Base-by-base conservation (phyloP, 2,888 invertebrate species). In the Chaitophorus viminalis region DNA sequence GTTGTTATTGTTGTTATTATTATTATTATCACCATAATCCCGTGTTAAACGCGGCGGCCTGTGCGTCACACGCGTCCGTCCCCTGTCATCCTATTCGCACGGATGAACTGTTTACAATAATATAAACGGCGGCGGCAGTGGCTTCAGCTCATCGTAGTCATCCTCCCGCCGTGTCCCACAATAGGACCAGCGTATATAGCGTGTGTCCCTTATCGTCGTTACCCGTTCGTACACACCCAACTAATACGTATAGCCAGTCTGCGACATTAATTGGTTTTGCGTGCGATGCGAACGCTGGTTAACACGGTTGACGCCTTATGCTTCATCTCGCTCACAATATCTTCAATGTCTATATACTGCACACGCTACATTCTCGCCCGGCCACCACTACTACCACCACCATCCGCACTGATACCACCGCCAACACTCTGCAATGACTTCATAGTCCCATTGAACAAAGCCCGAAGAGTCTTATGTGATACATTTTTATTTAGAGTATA, bases 71-170 rank as follows among this genome's bases (percentile, higher is more conserved):
- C 87, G 65, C 77, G 77, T 14, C 46, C 87, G 65, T 11, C 79
- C 85, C 52, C n/a, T 25, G 79, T 86, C 70, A 36, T 54, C 74
- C 60, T 25, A 21, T 81, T 81, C 74, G 74, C 81, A 87, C 87
- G 81, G 87, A 81, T 87, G 87, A 81, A 54, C 52, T 46, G 81
- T 81, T 87, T 60, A 74, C 81, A 87, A 87, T 87, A 87, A 79
- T 79, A 74, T 54, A 76, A 78, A 81, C 74, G 81, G 31, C 39
- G 29, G 29, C 31, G 54, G 33, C 36, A 18, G 54, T 65, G 54
- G 70, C 17, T 46, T 46, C 46, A 14, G 14, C 46, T 46, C 3
- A 17, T 33, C 18, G 31, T 33, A 60, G 33, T 65, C 74, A 31
- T 33, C 74, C 74, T 74, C 39, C 84, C 76, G 39, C 84, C 76